Percentiles rank a stretch among this genome's conserved stretches.
Evolutionary conservation across 2,113 vertebrate species (phyloP).

Genomic region (Hemiscyllium ocellatum): DNA sequence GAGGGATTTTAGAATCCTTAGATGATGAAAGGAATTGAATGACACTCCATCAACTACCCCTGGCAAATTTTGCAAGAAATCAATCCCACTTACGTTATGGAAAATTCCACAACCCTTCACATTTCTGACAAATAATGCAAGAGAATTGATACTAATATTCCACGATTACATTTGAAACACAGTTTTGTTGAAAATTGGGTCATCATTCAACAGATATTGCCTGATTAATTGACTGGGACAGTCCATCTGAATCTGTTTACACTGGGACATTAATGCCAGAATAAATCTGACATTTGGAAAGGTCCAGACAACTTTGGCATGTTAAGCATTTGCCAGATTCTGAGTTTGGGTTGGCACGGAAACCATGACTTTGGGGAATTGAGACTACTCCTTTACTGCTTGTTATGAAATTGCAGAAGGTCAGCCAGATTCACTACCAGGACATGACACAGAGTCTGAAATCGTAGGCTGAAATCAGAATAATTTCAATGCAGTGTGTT

Average conservation of each 20-base stretch:
- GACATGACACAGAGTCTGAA: not conserved
- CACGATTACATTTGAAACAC: not conserved
- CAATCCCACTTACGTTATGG: not conserved
- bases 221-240: not conserved
- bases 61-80: not conserved
- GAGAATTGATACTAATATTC: not conserved
- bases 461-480: not conserved
- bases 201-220: not conserved
- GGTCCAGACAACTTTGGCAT: not conserved
- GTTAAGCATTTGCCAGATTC: not conserved
- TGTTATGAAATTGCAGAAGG: not conserved
- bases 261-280: not conserved
- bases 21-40: not conserved
- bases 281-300: constrained; percentile 18
- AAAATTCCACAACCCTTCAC: not conserved
- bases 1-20: not conserved
- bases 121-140: not conserved
- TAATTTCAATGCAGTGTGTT: not conserved
- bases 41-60: not conserved
- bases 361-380: constrained; percentile 9
- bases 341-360: constrained; percentile 1
- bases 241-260: not conserved
- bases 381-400: not conserved
- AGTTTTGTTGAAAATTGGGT: not conserved
- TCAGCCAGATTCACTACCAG: not conserved